Percentiles rank a stretch among this genome's conserved stretches.
Evolutionary conservation across 2,113 vertebrate genomes (phyloP).

Genomic region (Candoia aspera): DNA sequence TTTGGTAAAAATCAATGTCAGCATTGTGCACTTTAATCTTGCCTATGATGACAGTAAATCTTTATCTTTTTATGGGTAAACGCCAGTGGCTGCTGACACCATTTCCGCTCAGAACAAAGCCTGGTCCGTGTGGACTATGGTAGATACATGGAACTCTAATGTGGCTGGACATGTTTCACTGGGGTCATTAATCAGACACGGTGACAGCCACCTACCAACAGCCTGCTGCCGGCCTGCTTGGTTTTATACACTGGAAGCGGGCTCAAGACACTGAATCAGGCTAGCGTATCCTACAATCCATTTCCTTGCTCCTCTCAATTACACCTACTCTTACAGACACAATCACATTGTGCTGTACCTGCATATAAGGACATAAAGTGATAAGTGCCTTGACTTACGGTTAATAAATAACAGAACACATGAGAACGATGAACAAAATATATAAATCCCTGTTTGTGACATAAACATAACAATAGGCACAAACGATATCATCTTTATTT

Average conservation of each 20-base stretch:
- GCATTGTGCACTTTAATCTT: slow-evolving; percentile 99
- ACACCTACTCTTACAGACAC: fast-evolving
- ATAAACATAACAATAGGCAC: not conserved
- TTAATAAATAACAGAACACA: not conserved
- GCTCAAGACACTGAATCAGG: slow-evolving; percentile 34
- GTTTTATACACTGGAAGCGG: slow-evolving; percentile 67
- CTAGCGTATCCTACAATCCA: not conserved
- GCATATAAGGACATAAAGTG: not conserved
- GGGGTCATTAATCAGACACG: slow-evolving; percentile 98
- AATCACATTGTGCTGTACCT: fast-evolving
- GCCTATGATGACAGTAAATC: slow-evolving; percentile 99
- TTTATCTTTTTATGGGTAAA: slow-evolving; percentile 99
- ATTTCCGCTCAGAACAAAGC: slow-evolving; percentile 99
- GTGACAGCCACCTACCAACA: slow-evolving; percentile 92
- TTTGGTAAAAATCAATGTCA: slow-evolving; percentile 99
- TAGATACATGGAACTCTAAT: slow-evolving; percentile 99
- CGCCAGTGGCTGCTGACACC: slow-evolving; percentile 97
- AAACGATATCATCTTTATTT: not conserved
- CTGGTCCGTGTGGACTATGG: slow-evolving; percentile 89
- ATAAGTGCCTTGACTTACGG: not conserved
- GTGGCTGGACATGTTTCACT: slow-evolving; percentile 98
- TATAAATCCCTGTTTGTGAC: not conserved
- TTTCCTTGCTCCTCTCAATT: not conserved
- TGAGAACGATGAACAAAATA: not conserved
- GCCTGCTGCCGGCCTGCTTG: slow-evolving; percentile 71